Conservation (phyloP, 2,113 vertebrate species). For the Pygoscelis antarcticus region DNA sequence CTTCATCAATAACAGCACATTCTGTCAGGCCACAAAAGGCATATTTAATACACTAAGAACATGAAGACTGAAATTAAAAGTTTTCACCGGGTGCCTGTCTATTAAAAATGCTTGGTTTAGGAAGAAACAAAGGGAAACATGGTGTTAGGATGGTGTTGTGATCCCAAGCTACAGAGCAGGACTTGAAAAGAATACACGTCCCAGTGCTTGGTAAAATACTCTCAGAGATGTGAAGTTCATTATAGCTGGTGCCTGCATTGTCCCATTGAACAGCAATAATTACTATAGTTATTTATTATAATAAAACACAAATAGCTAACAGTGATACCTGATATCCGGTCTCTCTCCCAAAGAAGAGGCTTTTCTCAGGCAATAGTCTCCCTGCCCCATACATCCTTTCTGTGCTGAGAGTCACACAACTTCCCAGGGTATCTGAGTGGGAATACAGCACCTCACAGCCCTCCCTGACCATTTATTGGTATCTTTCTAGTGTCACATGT, state of each 20-base stretch:
- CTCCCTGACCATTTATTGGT: background rate
- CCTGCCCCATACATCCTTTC: background rate
- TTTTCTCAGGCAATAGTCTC: background rate
- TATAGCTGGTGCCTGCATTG: background rate
- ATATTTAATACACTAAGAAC: background rate
- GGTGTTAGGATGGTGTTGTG: background rate
- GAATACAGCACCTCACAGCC: background rate
- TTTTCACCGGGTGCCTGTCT: background rate
- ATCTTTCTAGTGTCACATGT: background rate
- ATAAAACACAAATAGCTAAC: background rate
- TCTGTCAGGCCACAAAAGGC: background rate
- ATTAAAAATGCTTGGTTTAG: background rate
- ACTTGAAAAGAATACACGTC: background rate
- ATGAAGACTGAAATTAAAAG: background rate
- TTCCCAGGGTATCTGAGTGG: background rate
- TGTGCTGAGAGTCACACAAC: background rate
- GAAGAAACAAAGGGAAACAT: background rate
- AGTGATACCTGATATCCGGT: background rate
- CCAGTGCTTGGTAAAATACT: background rate
- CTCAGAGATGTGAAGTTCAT: background rate
- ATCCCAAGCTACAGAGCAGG: background rate
- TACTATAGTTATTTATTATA: background rate
- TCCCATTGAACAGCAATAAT: background rate
- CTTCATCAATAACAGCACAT: background rate
- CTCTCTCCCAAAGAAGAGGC: background rate